Evolutionary conservation across 2,113 vertebrate species (phyloP).

Genomic region (Saccopteryx bilineata): DNA sequence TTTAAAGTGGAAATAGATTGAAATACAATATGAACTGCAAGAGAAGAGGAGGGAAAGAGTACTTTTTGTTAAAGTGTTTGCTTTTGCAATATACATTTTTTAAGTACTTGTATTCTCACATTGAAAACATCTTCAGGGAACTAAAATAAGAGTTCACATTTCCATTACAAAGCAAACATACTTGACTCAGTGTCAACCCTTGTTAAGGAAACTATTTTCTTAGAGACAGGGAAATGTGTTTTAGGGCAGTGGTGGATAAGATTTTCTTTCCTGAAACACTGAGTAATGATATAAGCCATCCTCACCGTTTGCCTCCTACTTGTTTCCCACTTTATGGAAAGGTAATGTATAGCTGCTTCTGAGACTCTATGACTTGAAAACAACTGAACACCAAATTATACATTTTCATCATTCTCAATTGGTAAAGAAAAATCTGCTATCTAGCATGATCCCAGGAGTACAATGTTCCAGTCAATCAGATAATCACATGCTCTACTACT

Average conservation of each 20-base stretch:
- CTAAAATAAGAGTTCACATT: conserved; percentile 20
- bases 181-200: neutral
- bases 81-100: conserved; percentile 30
- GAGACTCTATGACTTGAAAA: neutral
- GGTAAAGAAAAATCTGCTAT: neutral
- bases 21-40: neutral
- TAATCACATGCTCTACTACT: neutral
- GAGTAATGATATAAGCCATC: neutral
- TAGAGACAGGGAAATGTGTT: conserved; percentile 5
- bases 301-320: neutral
- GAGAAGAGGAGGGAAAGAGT: neutral
- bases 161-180: conserved; percentile 37
- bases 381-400: neutral
- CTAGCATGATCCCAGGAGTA: neutral
- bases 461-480: neutral
- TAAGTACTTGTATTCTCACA: neutral
- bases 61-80: conserved; percentile 27
- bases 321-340: neutral
- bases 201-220: conserved; percentile 58
- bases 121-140: conserved; percentile 22
- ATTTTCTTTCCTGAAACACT: neutral
- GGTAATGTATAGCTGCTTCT: neutral
- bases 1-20: neutral
- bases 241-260: neutral
- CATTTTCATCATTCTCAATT: neutral